Base-by-base conservation (phyloP, 2,113 vertebrate genomes). In the Pituophis catenifer region DNA sequence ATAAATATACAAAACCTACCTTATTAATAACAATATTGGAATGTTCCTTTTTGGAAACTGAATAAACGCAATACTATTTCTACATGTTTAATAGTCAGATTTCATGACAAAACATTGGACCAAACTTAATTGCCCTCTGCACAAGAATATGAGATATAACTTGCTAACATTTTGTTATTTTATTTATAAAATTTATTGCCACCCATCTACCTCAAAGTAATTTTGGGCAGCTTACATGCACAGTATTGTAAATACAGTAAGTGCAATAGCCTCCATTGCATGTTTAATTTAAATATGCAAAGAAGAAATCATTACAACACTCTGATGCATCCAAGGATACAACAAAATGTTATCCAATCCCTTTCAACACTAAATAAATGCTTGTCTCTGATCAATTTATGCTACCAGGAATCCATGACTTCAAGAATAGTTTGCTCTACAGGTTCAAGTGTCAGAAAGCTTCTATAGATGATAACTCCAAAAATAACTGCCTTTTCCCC, bases 1-100 rank as follows among this genome's bases (percentile, higher is more conserved):
- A 75, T 8, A 10, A 96, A 95, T 0, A 29, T 52, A 95, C 91
- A 94, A 93, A 96, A 95, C 93, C 94, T 96, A 96, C 92, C 95
- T 97, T 92, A 89, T 93, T 94, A 93, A 96, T 90, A 87, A 29
- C 8, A 94, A 96, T 58, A 95, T 97, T 91, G 92, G 90, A 86
- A 96, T 95, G 94, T 92, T 93, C 24, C 48, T 57, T n/a, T 93
- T 87, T 87, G 48, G 17, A 96, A 96, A 48, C 33, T 17, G 75
- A 90, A 95, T 92, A 44, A 19, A 65, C 3, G 2, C n/a, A 59
- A 92, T 23, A 54, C 23, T 87, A 33, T 38, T 44, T 81, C 17
- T 53, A 90, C 15, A 59, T 15, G 26, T 90, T 90, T 24, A 48
- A 24, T 8, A 86, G 53, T 90, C 29, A 86, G 19, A 24, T 9